phyloP scores from a whole-genome alignment of 92 coral and sea anemone species.

The Plumapathes pennacea region DNA sequence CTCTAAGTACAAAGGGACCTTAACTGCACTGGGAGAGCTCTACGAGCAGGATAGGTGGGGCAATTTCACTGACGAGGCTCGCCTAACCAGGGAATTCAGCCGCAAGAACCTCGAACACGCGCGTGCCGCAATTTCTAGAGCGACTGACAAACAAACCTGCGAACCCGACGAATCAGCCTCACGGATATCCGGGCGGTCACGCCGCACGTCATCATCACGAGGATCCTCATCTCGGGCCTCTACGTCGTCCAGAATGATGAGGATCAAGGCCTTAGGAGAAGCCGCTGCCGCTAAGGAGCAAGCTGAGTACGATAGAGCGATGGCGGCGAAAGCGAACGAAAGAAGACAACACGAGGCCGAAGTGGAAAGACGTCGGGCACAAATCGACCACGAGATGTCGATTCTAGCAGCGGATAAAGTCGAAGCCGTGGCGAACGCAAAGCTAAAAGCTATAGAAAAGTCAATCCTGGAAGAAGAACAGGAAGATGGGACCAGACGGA shows the following conservation, averaged over 20 bases:
- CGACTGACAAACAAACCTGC: background rate
- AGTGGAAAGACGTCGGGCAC: too few species aligned
- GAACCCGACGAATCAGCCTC: background rate
- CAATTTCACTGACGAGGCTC: background rate
- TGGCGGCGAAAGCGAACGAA: constrained; percentile 33
- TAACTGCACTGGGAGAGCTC: constrained; percentile 11
- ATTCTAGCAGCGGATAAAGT: constrained; percentile 18
- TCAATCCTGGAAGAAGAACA: constrained; percentile 24
- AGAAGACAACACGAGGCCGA: too few species aligned
- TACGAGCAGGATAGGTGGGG: constrained; percentile 30
- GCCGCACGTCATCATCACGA: background rate
- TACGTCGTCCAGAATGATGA: too few species aligned
- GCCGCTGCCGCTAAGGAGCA: too few species aligned
- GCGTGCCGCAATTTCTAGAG: background rate
- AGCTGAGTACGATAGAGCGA: constrained; percentile 24
- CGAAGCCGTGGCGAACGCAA: constrained; percentile 38
- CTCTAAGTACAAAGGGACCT: constrained; percentile 1
- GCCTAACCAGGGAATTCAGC: constrained; percentile 5
- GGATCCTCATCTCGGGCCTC: too few species aligned
- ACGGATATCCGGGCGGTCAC: background rate
- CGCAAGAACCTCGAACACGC: background rate
- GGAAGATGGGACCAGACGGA: too few species aligned
- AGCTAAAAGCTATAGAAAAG: constrained; percentile 33
- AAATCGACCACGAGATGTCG: constrained; percentile 28
- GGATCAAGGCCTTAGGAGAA: too few species aligned